phyloP scores from a whole-genome alignment of 1,140 invertebrate species.

The Yoshiicerus persimilis region DNA sequence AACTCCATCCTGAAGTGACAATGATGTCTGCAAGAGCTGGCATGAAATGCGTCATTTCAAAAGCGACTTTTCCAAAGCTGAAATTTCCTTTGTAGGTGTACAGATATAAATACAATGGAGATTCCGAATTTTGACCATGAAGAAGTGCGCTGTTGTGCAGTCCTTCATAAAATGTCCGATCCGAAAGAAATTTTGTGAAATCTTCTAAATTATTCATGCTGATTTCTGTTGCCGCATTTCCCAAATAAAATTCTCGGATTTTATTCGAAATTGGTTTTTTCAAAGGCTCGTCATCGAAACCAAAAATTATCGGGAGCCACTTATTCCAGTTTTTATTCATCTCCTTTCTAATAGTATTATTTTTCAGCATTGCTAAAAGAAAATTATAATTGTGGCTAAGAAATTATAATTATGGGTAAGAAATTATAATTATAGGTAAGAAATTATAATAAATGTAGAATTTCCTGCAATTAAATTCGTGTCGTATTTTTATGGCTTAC shows the following conservation, averaged over 20 bases:
- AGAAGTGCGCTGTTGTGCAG: background rate
- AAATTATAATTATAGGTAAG: no score
- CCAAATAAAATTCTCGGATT: background rate
- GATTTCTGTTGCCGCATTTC: background rate
- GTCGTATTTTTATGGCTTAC: no score
- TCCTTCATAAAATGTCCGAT: constrained; percentile 18
- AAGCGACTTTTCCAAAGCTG: background rate
- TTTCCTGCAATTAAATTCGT: no score
- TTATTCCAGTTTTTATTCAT: constrained; percentile 34
- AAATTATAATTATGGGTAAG: no score
- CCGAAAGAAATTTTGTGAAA: constrained; percentile 24
- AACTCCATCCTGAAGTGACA: background rate
- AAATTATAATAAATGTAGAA: no score
- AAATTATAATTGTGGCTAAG: no score
- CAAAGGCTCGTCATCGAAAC: background rate
- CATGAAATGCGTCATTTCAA: background rate
- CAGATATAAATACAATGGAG: background rate
- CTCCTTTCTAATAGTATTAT: background rate
- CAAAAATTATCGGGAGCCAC: constrained; percentile 30
- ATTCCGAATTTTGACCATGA: background rate
- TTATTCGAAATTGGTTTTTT: background rate
- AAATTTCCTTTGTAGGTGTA: background rate
- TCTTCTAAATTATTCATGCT: constrained; percentile 5
- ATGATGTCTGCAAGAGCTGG: background rate
- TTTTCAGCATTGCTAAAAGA: background rate